A percentile compares a stretch with the other conserved stretches of the same genome.
Conservation (phyloP, 1,140 invertebrate species). For the Drosophila lacertosa region DNA sequence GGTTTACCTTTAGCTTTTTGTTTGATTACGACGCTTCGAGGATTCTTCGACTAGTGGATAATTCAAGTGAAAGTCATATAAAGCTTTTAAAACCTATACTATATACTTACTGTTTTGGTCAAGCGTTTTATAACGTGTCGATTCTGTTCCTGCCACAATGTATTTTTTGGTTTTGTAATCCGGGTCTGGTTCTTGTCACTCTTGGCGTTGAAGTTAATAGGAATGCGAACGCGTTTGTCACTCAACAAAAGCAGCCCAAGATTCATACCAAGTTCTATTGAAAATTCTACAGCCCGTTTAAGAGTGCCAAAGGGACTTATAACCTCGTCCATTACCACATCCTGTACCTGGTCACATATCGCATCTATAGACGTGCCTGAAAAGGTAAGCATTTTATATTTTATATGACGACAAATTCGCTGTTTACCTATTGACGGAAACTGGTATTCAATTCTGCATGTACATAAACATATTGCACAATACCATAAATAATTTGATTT, state of each 20-base stretch:
- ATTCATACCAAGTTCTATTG: conserved; percentile 39
- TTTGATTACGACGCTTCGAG: not conserved
- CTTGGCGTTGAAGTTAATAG: not conserved
- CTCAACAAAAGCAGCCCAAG: conserved; percentile 41
- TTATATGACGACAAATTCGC: too few relatives aligned
- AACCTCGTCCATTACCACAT: conserved; percentile 13
- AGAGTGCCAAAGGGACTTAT: conserved; percentile 32
- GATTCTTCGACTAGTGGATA: not conserved
- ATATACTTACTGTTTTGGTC: conserved; percentile 8
- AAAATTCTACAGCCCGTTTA: conserved; percentile 37
- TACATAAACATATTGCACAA: too few relatives aligned
- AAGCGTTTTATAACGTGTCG: not conserved
- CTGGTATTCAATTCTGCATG: too few relatives aligned
- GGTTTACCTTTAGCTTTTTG: not conserved
- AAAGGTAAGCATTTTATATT: not conserved
- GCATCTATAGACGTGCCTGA: conserved; percentile 32
- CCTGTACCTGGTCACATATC: conserved; percentile 21
- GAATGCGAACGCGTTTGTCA: conserved; percentile 1
- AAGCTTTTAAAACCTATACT: too few relatives aligned
- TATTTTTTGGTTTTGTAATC: not conserved
- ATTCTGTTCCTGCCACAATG: not conserved
- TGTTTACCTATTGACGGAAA: too few relatives aligned
- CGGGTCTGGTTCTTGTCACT: not conserved
- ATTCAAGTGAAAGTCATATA: too few relatives aligned
- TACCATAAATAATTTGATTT: too few relatives aligned